Percentiles rank a stretch among this genome's conserved stretches.
Conservation (phyloP, 2,113 vertebrate genomes). For the Uria lomvia region DNA sequence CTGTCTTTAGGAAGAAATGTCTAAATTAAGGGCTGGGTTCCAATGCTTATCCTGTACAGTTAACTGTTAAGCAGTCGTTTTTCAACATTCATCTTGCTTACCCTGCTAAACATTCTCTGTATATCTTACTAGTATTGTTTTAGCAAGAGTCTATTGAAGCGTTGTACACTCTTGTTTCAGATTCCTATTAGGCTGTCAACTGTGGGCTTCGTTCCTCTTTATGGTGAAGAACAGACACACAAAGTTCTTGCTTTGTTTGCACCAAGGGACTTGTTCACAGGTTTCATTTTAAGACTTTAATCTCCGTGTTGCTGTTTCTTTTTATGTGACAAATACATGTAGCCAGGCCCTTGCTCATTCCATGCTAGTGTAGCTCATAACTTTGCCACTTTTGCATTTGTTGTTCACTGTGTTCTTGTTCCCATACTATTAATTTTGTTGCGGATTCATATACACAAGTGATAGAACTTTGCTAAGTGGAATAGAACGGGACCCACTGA, state of each 20-base stretch:
- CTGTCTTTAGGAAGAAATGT: neutral
- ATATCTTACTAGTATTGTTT: neutral
- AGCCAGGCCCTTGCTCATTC: neutral
- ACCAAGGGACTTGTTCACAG: slow-evolving; percentile 78
- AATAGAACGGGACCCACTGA: neutral
- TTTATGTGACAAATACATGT: neutral
- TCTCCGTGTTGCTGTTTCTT: neutral
- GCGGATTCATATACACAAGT: neutral
- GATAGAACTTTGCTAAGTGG: neutral
- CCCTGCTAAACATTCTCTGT: neutral
- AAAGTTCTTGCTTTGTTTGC: slow-evolving; percentile 87
- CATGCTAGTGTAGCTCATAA: neutral
- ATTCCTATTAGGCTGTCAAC: slow-evolving; percentile 78
- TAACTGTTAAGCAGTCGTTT: neutral
- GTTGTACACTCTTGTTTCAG: slow-evolving; percentile 66
- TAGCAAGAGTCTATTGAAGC: neutral
- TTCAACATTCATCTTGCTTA: neutral
- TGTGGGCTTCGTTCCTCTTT: slow-evolving; percentile 83
- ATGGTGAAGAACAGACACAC: slow-evolving; percentile 75
- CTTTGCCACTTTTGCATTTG: neutral
- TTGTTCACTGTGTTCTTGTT: neutral
- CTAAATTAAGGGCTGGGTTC: neutral
- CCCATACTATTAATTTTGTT: neutral
- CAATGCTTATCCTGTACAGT: neutral
- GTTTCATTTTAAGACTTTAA: slow-evolving; percentile 61